These are phyloP conservation scores for Bibio marci DNA, from an alignment of 2,888 invertebrate species.

Conservation along the genomic window DNA sequence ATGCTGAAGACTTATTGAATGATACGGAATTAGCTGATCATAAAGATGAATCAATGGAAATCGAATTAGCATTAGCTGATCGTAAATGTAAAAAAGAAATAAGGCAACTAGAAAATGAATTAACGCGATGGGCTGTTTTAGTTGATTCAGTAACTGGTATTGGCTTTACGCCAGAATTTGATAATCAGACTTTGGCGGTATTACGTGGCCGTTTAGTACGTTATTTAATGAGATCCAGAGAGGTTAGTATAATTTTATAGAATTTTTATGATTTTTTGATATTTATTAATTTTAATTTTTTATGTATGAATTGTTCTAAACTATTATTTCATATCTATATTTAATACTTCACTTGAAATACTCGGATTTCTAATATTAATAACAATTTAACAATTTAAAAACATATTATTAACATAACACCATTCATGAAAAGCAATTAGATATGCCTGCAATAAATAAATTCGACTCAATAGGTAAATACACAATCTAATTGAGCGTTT, in stretches of 20 bases:
- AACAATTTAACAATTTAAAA: too few species aligned
- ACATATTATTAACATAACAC: too few species aligned
- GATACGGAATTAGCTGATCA: constrained; percentile 66
- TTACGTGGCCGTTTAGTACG: constrained; percentile 80
- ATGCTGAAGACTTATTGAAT: constrained; percentile 77
- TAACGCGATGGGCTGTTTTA: constrained; percentile 80
- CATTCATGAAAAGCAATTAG: too few species aligned
- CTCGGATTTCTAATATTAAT: too few species aligned
- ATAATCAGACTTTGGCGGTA: constrained; percentile 85
- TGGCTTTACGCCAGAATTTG: constrained; percentile 65
- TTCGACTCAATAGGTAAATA: too few species aligned
- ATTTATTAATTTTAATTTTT: not conserved
- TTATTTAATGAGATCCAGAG: constrained; percentile 85
- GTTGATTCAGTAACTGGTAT: constrained; percentile 80
- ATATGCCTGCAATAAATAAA: too few species aligned
- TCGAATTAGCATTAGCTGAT: constrained; percentile 57
- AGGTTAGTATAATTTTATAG: constrained; percentile 38
- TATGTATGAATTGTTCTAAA: constrained; percentile 3
- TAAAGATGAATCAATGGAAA: constrained; percentile 64
- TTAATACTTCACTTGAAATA: too few species aligned
- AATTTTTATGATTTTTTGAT: not conserved
- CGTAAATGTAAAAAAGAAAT: constrained; percentile 71
- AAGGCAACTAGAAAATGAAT: constrained; percentile 71
- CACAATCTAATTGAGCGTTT: too few species aligned
- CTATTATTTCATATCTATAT: too few species aligned